Evolutionary conservation across 2,797 vertebrate genomes (phyloP), one percentile per base, ranked within the genome.

Genomic region (Scomberomorus guttatus): DNA sequence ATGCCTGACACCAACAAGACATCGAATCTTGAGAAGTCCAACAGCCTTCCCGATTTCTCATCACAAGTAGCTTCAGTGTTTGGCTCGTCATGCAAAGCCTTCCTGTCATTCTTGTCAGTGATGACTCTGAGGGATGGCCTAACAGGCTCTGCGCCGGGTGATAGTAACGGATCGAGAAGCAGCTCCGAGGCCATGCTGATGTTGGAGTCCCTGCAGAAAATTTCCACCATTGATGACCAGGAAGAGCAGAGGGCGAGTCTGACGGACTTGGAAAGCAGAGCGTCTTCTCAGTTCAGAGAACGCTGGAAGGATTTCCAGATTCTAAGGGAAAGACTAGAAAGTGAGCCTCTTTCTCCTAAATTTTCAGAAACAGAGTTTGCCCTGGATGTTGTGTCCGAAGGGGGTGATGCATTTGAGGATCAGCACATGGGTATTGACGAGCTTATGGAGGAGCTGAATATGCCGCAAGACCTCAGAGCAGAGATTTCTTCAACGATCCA

Each of bases 61-160:
- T 94, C 93, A 18, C 92, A 95, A 85, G 93, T 96, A 79, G 84
- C 93, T 57, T 90, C 92, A 54, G 82, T 93, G 65, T 93, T 95
- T 65, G 92, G 93, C 78, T 95, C 95, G 4, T 94, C 96, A 1
- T 96, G 95, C 37, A 96, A 94, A 82, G 89, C 96, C 8, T 91
- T 99, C 61, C 63, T 98, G 56, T 96, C 97, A 1, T 99, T 98
- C 94, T 86, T 99, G 39, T 95, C 97, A 34, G 87, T 96, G 56
- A 92, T 97, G 90, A 95, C 95, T 70, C 86, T 99, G 75, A 97
- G 94, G 90, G 96, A 97, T 75, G 91, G 54, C 77, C 76, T 96
- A 54, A 90, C 15, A 59, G 89, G 74, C 39, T 89, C 90, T 27
- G 42, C 72, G 27, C 76, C 82, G 70, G 92, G 75, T 44, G 91